phyloP scores from a whole-genome alignment of 2,888 invertebrate species.

The Dorcus hopei region DNA sequence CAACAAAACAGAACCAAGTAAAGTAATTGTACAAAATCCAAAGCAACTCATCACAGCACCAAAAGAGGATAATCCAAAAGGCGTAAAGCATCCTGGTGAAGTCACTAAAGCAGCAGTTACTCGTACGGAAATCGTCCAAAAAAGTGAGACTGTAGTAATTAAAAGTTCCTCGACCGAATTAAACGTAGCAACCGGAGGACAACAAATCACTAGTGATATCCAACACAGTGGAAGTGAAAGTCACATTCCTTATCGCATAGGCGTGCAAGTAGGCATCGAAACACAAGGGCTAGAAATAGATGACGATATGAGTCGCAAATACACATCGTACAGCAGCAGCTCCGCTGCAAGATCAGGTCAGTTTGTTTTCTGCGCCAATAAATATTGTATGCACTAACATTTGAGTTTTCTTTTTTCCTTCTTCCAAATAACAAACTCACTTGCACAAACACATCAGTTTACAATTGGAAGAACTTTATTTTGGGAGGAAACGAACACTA shows the following conservation, averaged over 20 bases:
- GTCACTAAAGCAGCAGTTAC: background rate
- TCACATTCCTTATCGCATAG: conserved; percentile 17
- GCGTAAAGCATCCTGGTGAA: background rate
- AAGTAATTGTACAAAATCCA: conserved; percentile 5
- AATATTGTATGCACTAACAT: conserved; percentile 3
- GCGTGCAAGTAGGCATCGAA: conserved; percentile 17
- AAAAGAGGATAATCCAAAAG: conserved; percentile 5
- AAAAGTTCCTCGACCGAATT: conserved; percentile 13
- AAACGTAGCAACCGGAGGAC: conserved; percentile 8
- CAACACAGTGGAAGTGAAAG: conserved; percentile 35
- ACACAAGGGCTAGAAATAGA: conserved; percentile 16
- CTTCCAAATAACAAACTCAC: background rate
- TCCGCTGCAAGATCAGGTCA: conserved; percentile 37
- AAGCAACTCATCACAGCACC: conserved; percentile 8
- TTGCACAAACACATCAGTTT: background rate
- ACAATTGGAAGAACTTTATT: too few relatives aligned
- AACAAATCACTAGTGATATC: conserved; percentile 36
- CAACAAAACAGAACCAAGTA: conserved; percentile 6
- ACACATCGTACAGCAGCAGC: conserved; percentile 32
- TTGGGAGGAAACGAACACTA: too few relatives aligned
- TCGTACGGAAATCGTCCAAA: conserved; percentile 4
- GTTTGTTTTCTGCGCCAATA: conserved; percentile 12
- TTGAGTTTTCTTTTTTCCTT: background rate
- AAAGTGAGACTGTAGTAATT: conserved; percentile 6
- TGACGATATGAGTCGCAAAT: conserved; percentile 42